Evolutionary conservation across 92 coral and sea anemone species (phyloP).

Genomic region (Palythoa grandiflora): DNA sequence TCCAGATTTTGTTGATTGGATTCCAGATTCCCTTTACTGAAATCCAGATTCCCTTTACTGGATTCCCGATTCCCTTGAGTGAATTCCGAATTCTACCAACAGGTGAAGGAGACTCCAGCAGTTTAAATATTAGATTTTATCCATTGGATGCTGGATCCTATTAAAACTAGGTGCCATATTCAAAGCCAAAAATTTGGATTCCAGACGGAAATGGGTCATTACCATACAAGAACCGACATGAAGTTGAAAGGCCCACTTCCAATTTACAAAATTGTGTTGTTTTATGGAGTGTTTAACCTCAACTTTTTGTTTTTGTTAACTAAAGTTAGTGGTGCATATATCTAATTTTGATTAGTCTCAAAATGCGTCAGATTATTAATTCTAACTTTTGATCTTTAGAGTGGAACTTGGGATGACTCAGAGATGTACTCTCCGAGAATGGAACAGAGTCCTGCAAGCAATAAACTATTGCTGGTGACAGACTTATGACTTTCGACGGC

Average conservation of each 20-base stretch:
- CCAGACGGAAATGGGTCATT: no score
- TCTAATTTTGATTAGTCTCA: no score
- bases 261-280: not conserved
- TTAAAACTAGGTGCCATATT: not conserved
- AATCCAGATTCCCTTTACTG: no score
- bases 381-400: not conserved
- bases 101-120: no score
- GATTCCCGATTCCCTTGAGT: no score
- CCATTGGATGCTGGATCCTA: no score
- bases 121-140: no score
- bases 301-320: no score
- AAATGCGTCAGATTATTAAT: not conserved
- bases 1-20: no score
- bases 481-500: conserved; percentile 47
- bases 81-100: no score
- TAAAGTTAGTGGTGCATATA: no score
- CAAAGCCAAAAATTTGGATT: not conserved
- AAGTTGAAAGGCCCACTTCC: not conserved
- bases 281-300: not conserved
- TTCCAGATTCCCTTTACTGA: no score
- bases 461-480: conserved; percentile 65
- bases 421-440: conserved; percentile 59
- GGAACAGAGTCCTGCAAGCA: conserved; percentile 72
- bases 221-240: not conserved
- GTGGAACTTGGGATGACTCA: conserved; percentile 51